Conservation (phyloP, 2,113 vertebrate species). For the Sphyrna mokarran region DNA sequence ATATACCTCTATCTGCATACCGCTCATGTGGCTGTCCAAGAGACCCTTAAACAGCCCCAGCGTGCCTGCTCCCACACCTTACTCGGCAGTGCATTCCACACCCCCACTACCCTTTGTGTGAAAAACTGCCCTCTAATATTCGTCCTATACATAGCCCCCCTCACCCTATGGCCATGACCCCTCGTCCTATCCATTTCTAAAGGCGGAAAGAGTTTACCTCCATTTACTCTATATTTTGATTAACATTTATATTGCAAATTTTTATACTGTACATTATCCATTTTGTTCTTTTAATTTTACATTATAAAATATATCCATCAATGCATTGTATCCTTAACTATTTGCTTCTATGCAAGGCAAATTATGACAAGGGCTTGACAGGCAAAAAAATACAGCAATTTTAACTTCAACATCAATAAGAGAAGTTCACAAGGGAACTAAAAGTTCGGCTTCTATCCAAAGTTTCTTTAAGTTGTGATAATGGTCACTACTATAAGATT, state of each 20-base stretch:
- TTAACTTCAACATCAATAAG: background rate
- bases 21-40: no score
- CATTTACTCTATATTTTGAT: no score
- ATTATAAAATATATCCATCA: background rate
- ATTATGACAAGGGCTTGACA: background rate
- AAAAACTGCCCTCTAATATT: no score
- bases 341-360: background rate
- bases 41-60: no score
- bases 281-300: background rate
- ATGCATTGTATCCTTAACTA: background rate
- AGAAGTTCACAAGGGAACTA: background rate
- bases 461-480: background rate
- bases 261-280: background rate
- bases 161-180: no score
- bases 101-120: no score
- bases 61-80: no score
- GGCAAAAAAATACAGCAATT: background rate
- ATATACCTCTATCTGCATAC: no score
- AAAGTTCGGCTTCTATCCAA: background rate
- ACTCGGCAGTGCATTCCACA: no score
- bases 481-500: background rate
- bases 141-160: no score
- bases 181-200: no score
- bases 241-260: background rate
- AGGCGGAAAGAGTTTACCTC: no score